These are phyloP conservation scores for Podarcis muralis DNA, from an alignment of 2,113 vertebrate genomes.

Conservation along the genomic window DNA sequence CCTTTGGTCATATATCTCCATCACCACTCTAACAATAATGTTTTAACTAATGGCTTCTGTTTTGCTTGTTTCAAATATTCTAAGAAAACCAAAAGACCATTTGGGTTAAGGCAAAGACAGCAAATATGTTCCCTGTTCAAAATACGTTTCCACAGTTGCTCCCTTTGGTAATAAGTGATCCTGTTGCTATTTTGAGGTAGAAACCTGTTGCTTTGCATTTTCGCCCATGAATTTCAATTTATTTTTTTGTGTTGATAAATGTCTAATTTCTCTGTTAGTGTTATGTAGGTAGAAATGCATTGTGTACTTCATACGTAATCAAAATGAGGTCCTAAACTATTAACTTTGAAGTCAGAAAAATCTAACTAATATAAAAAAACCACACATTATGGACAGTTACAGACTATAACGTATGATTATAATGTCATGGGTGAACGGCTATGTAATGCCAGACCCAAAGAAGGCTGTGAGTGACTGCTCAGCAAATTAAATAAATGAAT, in stretches of 20 bases:
- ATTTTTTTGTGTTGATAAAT: not conserved
- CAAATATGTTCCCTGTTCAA: not conserved
- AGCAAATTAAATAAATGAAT: slow-evolving; percentile 39
- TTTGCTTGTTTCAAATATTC: not conserved
- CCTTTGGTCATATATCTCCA: not conserved
- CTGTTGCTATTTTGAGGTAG: not conserved
- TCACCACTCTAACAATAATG: not conserved
- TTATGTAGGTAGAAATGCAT: slow-evolving; percentile 5
- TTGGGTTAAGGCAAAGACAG: not conserved
- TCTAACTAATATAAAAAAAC: slow-evolving; percentile 5
- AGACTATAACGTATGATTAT: not conserved
- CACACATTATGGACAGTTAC: slow-evolving; percentile 11
- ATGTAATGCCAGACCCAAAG: not conserved
- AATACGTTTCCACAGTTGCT: not conserved
- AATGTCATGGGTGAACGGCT: slow-evolving; percentile 23
- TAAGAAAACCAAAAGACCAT: slow-evolving; percentile 22
- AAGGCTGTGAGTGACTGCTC: slow-evolving; percentile 32
- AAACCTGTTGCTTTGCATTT: slow-evolving; percentile 54
- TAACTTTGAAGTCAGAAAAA: slow-evolving; percentile 8
- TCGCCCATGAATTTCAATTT: not conserved
- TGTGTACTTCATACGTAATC: not conserved
- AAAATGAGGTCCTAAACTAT: slow-evolving; percentile 12
- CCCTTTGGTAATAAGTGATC: not conserved
- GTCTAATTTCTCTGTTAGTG: not conserved
- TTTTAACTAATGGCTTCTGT: not conserved